Evolutionary conservation across 1,140 invertebrate genomes (phyloP).

Genomic region (Ylistrum balloti): DNA sequence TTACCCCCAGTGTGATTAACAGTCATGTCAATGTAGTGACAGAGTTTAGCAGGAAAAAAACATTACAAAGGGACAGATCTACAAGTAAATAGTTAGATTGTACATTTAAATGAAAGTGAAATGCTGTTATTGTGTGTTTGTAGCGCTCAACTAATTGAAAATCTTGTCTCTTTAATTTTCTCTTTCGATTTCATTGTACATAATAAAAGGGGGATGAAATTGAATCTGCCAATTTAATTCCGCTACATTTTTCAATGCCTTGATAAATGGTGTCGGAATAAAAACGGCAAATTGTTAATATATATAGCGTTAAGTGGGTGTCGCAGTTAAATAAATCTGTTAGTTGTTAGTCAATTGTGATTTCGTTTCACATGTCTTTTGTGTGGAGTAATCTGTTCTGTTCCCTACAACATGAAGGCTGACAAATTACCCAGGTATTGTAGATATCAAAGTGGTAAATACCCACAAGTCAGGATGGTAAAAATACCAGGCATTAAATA

Average conservation of each 20-base stretch:
- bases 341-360: slow-evolving; percentile 35
- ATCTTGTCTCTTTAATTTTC: slow-evolving; percentile 40
- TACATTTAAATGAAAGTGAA: slow-evolving; percentile 40
- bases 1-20: background rate
- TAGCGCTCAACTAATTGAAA: slow-evolving; percentile 14
- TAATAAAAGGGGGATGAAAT: slow-evolving; percentile 27
- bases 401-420: background rate
- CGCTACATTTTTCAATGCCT: slow-evolving; percentile 38
- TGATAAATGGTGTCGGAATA: slow-evolving; percentile 38
- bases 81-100: slow-evolving; percentile 18
- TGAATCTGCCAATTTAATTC: slow-evolving; percentile 35
- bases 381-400: background rate
- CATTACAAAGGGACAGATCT: background rate
- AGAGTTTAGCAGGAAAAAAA: background rate
- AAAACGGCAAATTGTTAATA: slow-evolving; percentile 34
- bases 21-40: background rate
- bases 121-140: slow-evolving; percentile 18
- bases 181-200: background rate
- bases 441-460: background rate
- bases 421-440: background rate
- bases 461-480: background rate
- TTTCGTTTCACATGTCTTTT: slow-evolving; percentile 28
- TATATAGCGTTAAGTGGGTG: slow-evolving; percentile 33
- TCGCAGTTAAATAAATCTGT: slow-evolving; percentile 35
- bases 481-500: background rate